phyloP scores from a whole-genome alignment of 2,797 vertebrate genomes.

The Silurus aristotelis region DNA sequence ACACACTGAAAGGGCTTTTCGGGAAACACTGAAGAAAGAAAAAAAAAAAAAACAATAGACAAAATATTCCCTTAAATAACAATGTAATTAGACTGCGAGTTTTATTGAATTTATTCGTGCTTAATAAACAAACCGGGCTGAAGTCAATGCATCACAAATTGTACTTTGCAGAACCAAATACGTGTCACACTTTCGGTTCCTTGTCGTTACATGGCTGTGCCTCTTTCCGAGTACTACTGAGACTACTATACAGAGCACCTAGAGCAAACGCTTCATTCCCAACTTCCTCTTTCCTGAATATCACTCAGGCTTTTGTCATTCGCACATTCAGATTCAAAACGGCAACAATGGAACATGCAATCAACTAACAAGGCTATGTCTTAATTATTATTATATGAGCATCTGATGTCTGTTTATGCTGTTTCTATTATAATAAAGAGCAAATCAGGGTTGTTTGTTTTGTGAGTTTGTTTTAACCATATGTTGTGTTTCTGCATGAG shows the following conservation, averaged over 20 bases:
- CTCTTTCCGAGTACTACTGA: background rate
- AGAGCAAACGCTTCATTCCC: constrained; percentile 13
- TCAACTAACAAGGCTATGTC: background rate
- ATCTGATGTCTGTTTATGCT: background rate
- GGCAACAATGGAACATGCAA: background rate
- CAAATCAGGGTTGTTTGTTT: background rate
- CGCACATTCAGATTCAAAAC: no score
- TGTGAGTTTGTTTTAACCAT: no score
- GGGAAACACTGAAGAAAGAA: background rate
- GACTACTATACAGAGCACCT: background rate
- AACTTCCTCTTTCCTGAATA: constrained; percentile 45
- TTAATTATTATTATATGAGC: background rate
- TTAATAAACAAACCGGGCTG: background rate
- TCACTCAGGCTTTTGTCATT: background rate
- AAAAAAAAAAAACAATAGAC: no score
- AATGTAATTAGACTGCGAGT: no score
- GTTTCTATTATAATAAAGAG: background rate
- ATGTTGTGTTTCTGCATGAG: background rate
- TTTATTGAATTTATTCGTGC: background rate
- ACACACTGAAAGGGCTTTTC: background rate
- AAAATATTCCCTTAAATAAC: background rate
- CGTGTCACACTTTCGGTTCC: background rate
- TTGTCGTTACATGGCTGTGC: background rate
- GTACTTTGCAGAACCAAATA: constrained; percentile 10
- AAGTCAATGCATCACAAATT: background rate